phyloP scores from a whole-genome alignment of 2,888 invertebrate species.

The Harpagoxenus sublaevis region DNA sequence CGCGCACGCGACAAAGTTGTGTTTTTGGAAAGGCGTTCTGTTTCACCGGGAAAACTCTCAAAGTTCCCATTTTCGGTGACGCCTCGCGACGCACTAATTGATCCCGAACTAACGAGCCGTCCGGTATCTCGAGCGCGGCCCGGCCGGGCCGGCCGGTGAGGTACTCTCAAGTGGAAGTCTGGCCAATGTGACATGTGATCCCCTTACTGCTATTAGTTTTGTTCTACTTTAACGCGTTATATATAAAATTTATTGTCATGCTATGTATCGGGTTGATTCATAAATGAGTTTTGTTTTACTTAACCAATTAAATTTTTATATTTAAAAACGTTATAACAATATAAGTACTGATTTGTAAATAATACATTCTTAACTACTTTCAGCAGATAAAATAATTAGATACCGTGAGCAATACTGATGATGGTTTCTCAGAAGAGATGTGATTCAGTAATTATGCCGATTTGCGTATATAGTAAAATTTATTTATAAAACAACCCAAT shows the following conservation, averaged over 20 bases:
- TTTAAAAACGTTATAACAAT: no score
- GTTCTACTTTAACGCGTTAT: neutral
- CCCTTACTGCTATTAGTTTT: slow-evolving; percentile 13
- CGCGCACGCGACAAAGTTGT: neutral
- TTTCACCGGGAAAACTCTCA: slow-evolving; percentile 36
- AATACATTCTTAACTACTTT: neutral
- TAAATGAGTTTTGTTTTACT: neutral
- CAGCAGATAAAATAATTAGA: neutral
- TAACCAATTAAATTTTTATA: neutral
- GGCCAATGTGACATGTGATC: slow-evolving; percentile 31
- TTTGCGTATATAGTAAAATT: no score
- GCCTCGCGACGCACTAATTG: slow-evolving; percentile 79
- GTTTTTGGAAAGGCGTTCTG: slow-evolving; percentile 33
- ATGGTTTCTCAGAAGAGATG: neutral
- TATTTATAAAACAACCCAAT: no score
- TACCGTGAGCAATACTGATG: neutral
- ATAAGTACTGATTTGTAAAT: neutral
- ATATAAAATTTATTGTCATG: neutral
- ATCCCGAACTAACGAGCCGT: slow-evolving; percentile 80
- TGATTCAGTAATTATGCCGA: neutral
- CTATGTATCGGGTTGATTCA: neutral
- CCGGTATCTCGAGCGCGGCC: slow-evolving; percentile 74
- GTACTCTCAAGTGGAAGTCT: slow-evolving; percentile 36
- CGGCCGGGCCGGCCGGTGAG: slow-evolving; percentile 69
- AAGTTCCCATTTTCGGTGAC: slow-evolving; percentile 62